Conservation (phyloP, 2,888 invertebrate genomes). For the Caenorhabditis sinica region DNA sequence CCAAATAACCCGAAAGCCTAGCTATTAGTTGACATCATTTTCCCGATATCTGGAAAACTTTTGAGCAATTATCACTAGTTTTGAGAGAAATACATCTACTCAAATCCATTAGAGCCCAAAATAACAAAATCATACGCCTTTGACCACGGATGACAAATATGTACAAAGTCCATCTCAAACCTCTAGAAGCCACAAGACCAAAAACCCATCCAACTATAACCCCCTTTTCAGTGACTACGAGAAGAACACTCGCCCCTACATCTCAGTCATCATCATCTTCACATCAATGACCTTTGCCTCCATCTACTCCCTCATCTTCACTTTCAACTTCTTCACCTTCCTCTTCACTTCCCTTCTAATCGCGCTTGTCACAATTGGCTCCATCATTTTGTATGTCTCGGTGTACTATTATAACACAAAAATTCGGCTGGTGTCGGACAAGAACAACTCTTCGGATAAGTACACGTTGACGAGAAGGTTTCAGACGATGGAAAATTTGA, state of each 20-base stretch:
- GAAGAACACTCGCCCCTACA: conserved; percentile 25
- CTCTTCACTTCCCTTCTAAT: conserved; percentile 23
- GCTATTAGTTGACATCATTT: no score
- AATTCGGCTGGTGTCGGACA: conserved; percentile 9
- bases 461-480: conserved; percentile 44
- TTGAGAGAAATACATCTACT: no score
- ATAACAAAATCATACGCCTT: no score
- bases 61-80: no score
- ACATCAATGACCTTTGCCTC: conserved; percentile 45
- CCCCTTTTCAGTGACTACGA: conserved; percentile 52
- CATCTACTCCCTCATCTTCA: conserved; percentile 38
- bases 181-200: not conserved
- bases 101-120: no score
- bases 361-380: conserved; percentile 13
- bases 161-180: no score
- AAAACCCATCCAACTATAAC: no score
- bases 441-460: conserved; percentile 2
- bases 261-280: conserved; percentile 37
- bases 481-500: conserved; percentile 52
- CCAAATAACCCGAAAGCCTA: no score
- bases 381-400: conserved; percentile 11
- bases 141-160: no score
- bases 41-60: no score
- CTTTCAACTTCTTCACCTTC: conserved; percentile 51
- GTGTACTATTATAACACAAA: conserved; percentile 52